Base-by-base conservation (phyloP, 2,888 invertebrate genomes). In the Phlogophora meticulosa region DNA sequence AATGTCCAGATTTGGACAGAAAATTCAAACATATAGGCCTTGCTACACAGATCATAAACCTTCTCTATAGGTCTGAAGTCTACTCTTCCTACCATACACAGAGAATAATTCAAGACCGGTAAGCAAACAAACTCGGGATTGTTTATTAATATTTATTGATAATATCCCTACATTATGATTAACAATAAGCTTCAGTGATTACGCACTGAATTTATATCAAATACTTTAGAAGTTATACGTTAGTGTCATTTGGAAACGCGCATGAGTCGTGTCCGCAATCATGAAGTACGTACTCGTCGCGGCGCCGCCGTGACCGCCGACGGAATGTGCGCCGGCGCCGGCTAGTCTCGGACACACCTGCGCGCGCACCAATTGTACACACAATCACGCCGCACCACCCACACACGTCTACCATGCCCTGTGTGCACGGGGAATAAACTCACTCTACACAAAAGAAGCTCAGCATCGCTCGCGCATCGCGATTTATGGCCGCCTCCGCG, bases 301-400 rank as follows among this genome's bases (percentile, higher is more conserved):
- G 69, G 76, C 81, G 82, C 77, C 81, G 82, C 77, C 65, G 90
- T 90, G 92, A 96, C 96, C 96, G 94, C 89, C 90, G 88, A 87
- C 87, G 96, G 96, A 96, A 96, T 96, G 96, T 92, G 94, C 93
- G 92, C 91, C 94, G 96, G 82, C 96, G 96, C 96, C 96, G 95
- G 88, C 92, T 89, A 96, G 96, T 96, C 96, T 96, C 94, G 88
- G 93, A 92, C 96, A 96, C 96, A 96, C 96, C 96, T 96, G 96
- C 96, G 95, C 94, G 89, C 86, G 66, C 86, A 80, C 81, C 86
- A 76, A 81, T 80, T 81, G 78, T 78, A 71, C 85, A 80, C 88
- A 89, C 87, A 84, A 84, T 82, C 88, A 84, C 85, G 76, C 73
- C 70, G 65, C 68, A 72, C 64, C 79, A 79, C 83, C 76, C 84